Percentiles rank a stretch among this genome's conserved stretches.
Conservation (phyloP, 1,140 invertebrate genomes). For the Tyrophagus putrescentiae region DNA sequence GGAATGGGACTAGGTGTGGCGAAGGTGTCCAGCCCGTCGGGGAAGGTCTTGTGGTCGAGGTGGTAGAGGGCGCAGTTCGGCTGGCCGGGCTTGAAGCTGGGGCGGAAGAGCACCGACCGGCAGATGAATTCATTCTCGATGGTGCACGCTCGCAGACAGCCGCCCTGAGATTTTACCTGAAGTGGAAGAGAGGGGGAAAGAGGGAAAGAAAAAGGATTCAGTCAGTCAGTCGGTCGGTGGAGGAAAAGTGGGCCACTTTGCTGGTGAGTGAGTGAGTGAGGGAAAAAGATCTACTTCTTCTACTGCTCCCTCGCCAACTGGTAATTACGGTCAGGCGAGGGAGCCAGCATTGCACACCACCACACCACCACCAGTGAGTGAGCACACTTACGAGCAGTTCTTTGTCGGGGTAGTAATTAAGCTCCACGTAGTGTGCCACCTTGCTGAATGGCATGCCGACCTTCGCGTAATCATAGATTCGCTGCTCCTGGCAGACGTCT, state of each 20-base stretch:
- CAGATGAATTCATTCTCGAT: constrained; percentile 84
- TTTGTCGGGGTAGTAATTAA: constrained; percentile 86
- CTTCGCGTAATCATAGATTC: constrained; percentile 57
- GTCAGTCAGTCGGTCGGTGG: neutral
- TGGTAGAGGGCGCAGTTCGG: constrained; percentile 76
- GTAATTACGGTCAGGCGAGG: neutral
- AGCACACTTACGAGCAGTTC: constrained; percentile 52
- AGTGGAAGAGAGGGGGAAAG: neutral
- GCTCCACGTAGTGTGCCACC: constrained; percentile 70
- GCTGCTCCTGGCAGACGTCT: constrained; percentile 62
- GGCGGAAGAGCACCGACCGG: constrained; percentile 61
- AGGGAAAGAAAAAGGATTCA: constrained; percentile 12
- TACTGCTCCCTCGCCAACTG: neutral
- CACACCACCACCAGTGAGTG: neutral
- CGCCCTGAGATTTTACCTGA: constrained; percentile 45
- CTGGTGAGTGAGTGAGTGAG: neutral
- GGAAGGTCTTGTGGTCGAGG: constrained; percentile 74
- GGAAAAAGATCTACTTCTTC: neutral
- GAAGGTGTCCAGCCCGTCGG: constrained; percentile 76
- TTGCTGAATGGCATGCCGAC: constrained; percentile 75
- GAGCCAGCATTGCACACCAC: neutral
- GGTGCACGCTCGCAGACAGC: constrained; percentile 72
- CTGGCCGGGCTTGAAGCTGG: constrained; percentile 28
- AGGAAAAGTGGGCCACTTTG: neutral
- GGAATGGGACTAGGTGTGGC: constrained; percentile 61